phyloP scores from a whole-genome alignment of 1,140 invertebrate genomes.

The Saccostrea glomerata region DNA sequence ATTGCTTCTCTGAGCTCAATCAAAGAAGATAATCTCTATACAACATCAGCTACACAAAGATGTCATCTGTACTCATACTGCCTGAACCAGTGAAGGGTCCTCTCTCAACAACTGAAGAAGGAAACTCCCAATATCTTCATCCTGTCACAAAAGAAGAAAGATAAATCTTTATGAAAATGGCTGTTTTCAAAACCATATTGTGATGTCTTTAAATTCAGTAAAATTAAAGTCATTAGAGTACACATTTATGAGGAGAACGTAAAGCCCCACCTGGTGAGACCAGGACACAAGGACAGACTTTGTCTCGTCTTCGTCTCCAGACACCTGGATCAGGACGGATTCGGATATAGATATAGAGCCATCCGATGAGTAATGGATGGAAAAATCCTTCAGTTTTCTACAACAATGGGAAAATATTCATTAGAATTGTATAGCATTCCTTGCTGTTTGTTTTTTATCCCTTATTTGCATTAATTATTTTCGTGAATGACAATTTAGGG shows the following conservation, averaged over 20 bases:
- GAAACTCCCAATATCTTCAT: conserved; percentile 95
- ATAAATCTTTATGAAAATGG: conserved; percentile 30
- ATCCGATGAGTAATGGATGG: conserved; percentile 87
- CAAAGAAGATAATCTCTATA: too few species aligned
- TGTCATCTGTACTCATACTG: neutral
- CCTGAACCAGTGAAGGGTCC: conserved; percentile 45
- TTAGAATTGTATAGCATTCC: too few species aligned
- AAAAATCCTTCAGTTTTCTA: conserved; percentile 85
- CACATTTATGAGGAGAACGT: neutral
- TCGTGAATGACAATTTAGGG: too few species aligned
- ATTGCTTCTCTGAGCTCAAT: too few species aligned
- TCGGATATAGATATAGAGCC: conserved; percentile 89
- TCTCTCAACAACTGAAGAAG: conserved; percentile 82
- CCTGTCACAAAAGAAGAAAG: conserved; percentile 77
- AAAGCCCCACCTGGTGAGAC: conserved; percentile 88
- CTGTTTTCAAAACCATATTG: neutral
- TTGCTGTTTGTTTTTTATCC: too few species aligned
- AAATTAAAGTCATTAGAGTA: neutral
- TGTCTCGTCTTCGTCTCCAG: conserved; percentile 84
- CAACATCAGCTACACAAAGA: too few species aligned
- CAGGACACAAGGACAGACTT: conserved; percentile 96
- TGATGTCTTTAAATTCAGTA: neutral
- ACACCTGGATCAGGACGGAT: conserved; percentile 92
- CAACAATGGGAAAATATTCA: neutral
- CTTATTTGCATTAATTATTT: too few species aligned